Base-by-base conservation (phyloP, 2,113 vertebrate species). In the Chloropsis cyanopogon region DNA sequence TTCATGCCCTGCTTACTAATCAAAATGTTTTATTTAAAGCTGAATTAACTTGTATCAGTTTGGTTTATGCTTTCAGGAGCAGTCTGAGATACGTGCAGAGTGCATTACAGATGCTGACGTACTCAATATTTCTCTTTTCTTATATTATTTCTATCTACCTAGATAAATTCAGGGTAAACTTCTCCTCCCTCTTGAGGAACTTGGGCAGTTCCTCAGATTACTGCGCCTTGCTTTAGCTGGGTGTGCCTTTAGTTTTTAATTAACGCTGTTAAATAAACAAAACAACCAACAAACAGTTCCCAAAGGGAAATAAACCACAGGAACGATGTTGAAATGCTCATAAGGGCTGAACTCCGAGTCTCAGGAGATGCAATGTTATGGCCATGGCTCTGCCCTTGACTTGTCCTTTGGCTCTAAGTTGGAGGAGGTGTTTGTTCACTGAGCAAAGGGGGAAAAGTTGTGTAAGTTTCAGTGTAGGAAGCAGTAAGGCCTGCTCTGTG, bases 231-330 rank as follows among this genome's bases (percentile, higher is more conserved):
- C 78, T 87, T 92, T 86, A 84, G 83, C 77, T 90, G 95, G 94
- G 92, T 90, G 75, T 96, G 89, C 24, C 96, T 92, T 79, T 92
- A 88, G 88, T 86, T 97, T 96, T 79, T 96, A 97, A 97, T 95
- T 87, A 97, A 96, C 0, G 1, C 81, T 95, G 82, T 79, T 94
- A 96, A 97, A 93, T 93, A 97, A 97, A 90, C 82, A 97, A 95
- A 96, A 77, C 79, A 92, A 93, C 75, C 89, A 95, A 91, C 89
- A 95, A 97, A 91, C 80, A 97, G 93, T 97, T 95, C 92, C 92
- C 19, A 18, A 88, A 94, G 92, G 60, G 85, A 92, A 78, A 73
- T 37, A 75, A 84, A 86, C 83, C 84, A 83, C 70, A 92, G 81
- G 82, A 95, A 79, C 0, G 10, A 57, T 91, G 84, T 69, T 95